These are phyloP conservation scores for Tilapia sparmanii DNA, from an alignment of 2,113 vertebrate species.

Conservation along the genomic window DNA sequence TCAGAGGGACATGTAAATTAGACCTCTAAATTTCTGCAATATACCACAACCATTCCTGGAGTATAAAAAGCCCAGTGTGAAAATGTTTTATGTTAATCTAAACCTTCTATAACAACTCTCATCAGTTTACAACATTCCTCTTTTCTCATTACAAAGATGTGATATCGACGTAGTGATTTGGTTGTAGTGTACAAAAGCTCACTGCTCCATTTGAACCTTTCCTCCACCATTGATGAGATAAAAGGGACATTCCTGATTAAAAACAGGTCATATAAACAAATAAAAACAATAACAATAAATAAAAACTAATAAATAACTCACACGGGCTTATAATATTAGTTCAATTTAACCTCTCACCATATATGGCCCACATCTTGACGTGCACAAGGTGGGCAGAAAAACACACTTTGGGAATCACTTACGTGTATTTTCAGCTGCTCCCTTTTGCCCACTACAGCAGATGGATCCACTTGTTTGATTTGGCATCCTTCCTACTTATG, in stretches of 20 bases:
- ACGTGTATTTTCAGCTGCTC: not conserved
- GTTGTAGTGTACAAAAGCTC: not conserved
- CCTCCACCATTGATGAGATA: not conserved
- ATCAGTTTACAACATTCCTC: not conserved
- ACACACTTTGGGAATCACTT: not conserved
- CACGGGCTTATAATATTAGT: not conserved
- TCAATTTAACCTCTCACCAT: not conserved
- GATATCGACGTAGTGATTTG: not conserved
- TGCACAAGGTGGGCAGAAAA: not conserved
- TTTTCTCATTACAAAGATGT: not conserved
- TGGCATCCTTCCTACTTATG: not conserved
- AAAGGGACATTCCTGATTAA: not conserved
- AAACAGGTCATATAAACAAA: not conserved
- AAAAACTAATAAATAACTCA: not conserved
- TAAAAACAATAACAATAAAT: not conserved
- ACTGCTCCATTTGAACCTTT: not conserved
- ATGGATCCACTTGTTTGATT: not conserved
- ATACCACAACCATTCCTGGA: not conserved
- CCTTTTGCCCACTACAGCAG: not conserved
- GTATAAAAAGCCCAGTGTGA: not conserved
- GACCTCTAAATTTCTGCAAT: not conserved
- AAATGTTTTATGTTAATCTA: not conserved
- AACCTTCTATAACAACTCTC: not conserved
- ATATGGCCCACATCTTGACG: not conserved
- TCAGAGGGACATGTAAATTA: not conserved